Conservation (phyloP, 2,113 vertebrate species). For the Etia nguti region DNA sequence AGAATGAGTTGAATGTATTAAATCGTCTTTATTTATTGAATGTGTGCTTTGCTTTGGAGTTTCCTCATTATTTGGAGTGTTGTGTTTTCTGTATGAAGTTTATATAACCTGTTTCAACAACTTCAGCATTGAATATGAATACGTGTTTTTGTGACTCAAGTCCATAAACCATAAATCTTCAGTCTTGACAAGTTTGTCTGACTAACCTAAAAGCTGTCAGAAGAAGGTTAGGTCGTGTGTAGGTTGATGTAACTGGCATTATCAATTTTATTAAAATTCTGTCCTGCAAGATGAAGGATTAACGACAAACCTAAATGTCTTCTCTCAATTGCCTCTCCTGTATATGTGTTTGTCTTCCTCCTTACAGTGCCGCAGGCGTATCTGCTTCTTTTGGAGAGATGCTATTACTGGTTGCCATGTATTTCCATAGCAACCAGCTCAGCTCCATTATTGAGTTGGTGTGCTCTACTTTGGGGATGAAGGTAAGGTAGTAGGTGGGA, state of each 20-base stretch:
- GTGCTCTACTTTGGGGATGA: slow-evolving; percentile 94
- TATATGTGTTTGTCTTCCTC: slow-evolving; percentile 16
- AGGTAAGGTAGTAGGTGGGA: slow-evolving; percentile 76
- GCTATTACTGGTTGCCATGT: slow-evolving; percentile 97
- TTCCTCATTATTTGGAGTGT: neutral
- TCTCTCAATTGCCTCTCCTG: neutral
- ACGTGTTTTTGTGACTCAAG: neutral
- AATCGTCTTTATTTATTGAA: neutral
- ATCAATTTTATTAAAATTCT: slow-evolving; percentile 32
- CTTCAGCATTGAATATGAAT: neutral
- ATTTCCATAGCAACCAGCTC: slow-evolving; percentile 97
- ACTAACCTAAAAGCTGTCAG: neutral
- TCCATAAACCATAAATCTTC: slow-evolving; percentile 10
- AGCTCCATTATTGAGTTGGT: slow-evolving; percentile 94
- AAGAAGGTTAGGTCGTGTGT: neutral
- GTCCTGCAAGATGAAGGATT: slow-evolving; percentile 13
- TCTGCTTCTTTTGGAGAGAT: slow-evolving; percentile 98
- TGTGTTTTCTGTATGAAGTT: neutral
- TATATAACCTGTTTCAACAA: neutral
- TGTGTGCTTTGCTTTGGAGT: no score
- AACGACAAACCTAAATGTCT: slow-evolving; percentile 4
- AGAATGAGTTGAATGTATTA: neutral
- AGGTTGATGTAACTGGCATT: neutral
- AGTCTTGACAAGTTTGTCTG: neutral
- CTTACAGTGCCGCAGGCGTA: slow-evolving; percentile 89